Base-by-base conservation (phyloP, 2,113 vertebrate species). In the Alexandromys fortis region DNA sequence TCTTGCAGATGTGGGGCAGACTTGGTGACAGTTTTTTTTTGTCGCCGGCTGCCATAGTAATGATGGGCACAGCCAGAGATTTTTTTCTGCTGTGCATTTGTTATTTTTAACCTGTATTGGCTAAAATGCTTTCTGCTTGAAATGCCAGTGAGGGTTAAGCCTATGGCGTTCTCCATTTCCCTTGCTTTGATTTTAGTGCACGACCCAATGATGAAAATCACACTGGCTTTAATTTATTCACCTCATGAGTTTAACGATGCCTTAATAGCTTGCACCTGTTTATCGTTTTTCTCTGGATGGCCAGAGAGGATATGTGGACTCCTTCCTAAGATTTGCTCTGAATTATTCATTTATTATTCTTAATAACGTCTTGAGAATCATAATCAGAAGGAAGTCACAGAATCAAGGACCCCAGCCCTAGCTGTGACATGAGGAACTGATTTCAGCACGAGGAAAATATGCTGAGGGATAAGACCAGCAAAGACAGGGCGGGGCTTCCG, bases 311-410 rank as follows among this genome's bases (percentile, higher is more conserved):
- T 97, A 42, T 85, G 92, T 97, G 93, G 89, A 92, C 89, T 96
- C 82, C 96, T 96, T 95, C 97, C 96, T 90, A 97, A 97, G 94
- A 97, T 82, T 97, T 98, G 97, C 97, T 98, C 97, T 88, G 96
- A 98, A 97, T 98, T 97, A 97, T 97, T 97, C 91, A 88, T 98
- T 98, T 98, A 97, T 98, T 98, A 97, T 99, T 98, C 97, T 98
- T 97, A 98, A 98, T 98, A 98, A 98, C 97, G 98, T 99, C 98
- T 98, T 98, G 75, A 98, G 98, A 98, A 98, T 97, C 97, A 98
- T 95, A 98, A 98, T 99, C 98, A 97, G 98, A 98, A 98, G 98
- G 97, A 98, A 98, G 98, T 98, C 97, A 76, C 96, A 97, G 98
- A 98, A 98, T 98, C 97, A 98, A 98, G 98, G 97, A 97, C 97